phyloP scores from a whole-genome alignment of 2,113 vertebrate genomes.

The Montifringilla adamsi region DNA sequence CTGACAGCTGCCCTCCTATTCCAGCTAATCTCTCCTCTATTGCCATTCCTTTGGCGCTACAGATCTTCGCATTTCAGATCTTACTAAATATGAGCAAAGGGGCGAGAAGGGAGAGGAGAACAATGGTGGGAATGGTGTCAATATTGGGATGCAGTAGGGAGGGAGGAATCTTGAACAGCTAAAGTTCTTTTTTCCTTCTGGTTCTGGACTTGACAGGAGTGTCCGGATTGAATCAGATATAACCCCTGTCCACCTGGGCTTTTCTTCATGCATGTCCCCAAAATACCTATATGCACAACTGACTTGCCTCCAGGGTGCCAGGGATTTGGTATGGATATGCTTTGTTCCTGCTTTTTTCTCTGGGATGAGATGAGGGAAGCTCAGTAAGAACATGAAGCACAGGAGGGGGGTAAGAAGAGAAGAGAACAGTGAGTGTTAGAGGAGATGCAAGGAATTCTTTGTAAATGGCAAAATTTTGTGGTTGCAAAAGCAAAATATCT shows the following conservation, averaged over 20 bases:
- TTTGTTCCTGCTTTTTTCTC: background rate
- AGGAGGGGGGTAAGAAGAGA: background rate
- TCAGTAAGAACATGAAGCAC: background rate
- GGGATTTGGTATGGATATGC: background rate
- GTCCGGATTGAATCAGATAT: background rate
- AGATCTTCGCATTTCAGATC: background rate
- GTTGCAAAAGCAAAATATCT: background rate
- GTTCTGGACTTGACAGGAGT: background rate
- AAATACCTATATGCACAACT: background rate
- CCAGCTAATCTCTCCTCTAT: background rate
- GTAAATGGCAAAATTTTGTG: background rate
- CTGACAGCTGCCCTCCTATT: background rate
- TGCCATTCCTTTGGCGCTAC: accelerated
- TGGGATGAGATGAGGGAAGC: background rate
- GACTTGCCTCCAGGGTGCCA: background rate
- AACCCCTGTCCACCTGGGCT: background rate
- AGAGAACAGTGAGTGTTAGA: background rate
- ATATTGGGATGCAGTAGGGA: background rate
- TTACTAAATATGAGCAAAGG: background rate
- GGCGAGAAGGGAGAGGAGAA: background rate
- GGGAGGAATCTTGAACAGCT: background rate
- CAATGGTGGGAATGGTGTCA: background rate
- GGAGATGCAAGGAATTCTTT: background rate
- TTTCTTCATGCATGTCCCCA: background rate
- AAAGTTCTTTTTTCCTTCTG: background rate